Evolutionary conservation across 1,140 invertebrate species (phyloP), one percentile per base, ranked within the genome.

Genomic region (Drosophila ambigua): DNA sequence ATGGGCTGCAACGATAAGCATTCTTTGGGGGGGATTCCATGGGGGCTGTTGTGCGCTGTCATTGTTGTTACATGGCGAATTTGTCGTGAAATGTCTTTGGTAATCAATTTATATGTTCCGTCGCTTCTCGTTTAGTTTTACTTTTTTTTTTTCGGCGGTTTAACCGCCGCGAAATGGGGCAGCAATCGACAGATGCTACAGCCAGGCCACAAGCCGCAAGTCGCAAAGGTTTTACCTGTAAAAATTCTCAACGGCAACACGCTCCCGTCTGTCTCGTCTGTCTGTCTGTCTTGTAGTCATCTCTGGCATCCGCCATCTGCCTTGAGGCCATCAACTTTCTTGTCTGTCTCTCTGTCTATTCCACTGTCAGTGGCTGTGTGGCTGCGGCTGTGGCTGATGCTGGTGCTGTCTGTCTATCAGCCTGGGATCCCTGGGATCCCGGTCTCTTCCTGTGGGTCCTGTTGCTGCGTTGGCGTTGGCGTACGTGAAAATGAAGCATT

Each of bases 401-500:
- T 20, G 20, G 35, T 68, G 63, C 50, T 67, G 16, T 24, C 52
- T 35, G 2, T 20, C n/a, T 50, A 54, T 43, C 28, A 3, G n/a
- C n/a, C 26, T 31, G 8, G n/a, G 2, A 13, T 28, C 24, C 28
- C 24, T 51, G 24, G 28, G 45, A 48, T 11, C 4, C 9, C 20
- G 39, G 31, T 52, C 15, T 53, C 31, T 53, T 20, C 28, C 20
- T 20, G 16, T 39, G 51, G 28, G 35, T 53, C 45, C 15, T 26
- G 11, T 11, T 28, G 35, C 48, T 69, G 20, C 13, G 26, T 63
- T 39, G 41, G 48, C 51, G 35, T 67, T 63, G 80, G 71, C 61
- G 82, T 87, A 87, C 82, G 82, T 85, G 82, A 72, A 85, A 87
- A 85, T 85, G 82, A 87, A 87, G 78, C 78, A 81, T 87, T 85